Evolutionary conservation across 2,888 invertebrate species (phyloP).

Genomic region (Drosophila demipolita): DNA sequence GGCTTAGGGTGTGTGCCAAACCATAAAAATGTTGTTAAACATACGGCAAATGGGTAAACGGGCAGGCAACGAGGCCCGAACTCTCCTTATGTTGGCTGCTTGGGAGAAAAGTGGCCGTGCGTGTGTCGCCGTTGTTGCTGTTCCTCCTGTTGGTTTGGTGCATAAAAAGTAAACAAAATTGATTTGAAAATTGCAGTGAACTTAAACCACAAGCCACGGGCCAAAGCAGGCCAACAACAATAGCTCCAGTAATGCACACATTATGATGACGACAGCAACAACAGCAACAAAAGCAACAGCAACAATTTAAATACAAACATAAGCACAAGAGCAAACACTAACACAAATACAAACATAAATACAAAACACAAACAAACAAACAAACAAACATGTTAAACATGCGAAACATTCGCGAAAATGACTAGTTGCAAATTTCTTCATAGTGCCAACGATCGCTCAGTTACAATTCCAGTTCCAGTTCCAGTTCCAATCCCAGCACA

Average conservation of each 20-base stretch:
- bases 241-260: constrained; percentile 57
- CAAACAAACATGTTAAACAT: constrained; percentile 37
- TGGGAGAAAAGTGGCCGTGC: constrained; percentile 68
- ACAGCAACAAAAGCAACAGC: constrained; percentile 30
- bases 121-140: constrained; percentile 63
- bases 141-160: constrained; percentile 43
- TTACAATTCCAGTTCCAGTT: constrained; percentile 28
- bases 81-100: constrained; percentile 10
- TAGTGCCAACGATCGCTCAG: constrained; percentile 33
- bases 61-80: constrained; percentile 1
- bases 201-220: constrained; percentile 45
- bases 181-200: constrained; percentile 80
- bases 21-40: constrained; percentile 84
- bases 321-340: constrained; percentile 28
- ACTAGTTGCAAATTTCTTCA: constrained; percentile 65
- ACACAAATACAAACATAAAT: constrained; percentile 21
- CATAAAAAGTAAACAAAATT: constrained; percentile 81
- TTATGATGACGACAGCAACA: constrained; percentile 58
- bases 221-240: constrained; percentile 26
- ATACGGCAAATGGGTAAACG: constrained; percentile 44
- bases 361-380: background rate
- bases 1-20: constrained; percentile 82
- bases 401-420: constrained; percentile 74
- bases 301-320: constrained; percentile 26
- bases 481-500: constrained; percentile 25